Evolutionary conservation across 2,888 invertebrate genomes (phyloP).

Genomic region (Ctena decussata): DNA sequence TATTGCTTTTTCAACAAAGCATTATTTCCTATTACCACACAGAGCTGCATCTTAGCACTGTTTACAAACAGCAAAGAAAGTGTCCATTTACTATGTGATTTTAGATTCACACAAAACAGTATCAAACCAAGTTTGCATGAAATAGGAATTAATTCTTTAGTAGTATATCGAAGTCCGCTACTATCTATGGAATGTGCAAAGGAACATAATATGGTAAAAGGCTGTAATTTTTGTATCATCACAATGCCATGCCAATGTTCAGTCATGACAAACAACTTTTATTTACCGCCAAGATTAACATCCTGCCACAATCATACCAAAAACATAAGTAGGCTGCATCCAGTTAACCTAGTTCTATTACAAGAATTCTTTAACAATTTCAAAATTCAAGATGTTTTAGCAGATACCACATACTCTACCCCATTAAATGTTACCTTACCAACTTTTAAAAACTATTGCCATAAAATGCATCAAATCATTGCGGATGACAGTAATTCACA

Average conservation of each 20-base stretch:
- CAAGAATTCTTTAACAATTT: not conserved
- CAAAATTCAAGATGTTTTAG: not conserved
- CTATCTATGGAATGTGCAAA: conserved; percentile 8
- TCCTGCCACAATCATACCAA: not conserved
- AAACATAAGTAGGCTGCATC: not conserved
- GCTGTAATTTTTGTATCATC: conserved; percentile 2
- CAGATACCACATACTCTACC: not conserved
- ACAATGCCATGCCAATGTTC: not conserved
- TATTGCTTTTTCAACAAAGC: not conserved
- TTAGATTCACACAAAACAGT: not conserved
- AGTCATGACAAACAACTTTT: not conserved
- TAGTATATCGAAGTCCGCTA: not conserved
- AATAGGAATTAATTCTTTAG: not conserved
- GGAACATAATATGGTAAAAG: conserved; percentile 17
- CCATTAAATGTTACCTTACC: not conserved
- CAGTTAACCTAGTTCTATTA: not conserved
- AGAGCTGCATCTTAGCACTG: conserved; percentile 3
- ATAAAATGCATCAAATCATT: not conserved
- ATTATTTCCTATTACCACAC: not conserved
- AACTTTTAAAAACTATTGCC: not conserved
- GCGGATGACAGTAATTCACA: not conserved
- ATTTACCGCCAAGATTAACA: not conserved
- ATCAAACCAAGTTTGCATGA: not conserved
- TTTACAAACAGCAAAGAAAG: not conserved
- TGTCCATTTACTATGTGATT: not conserved